These are phyloP conservation scores for Coregonus clupeaformis DNA, from an alignment of 2,113 vertebrate species.

Conservation along the genomic window DNA sequence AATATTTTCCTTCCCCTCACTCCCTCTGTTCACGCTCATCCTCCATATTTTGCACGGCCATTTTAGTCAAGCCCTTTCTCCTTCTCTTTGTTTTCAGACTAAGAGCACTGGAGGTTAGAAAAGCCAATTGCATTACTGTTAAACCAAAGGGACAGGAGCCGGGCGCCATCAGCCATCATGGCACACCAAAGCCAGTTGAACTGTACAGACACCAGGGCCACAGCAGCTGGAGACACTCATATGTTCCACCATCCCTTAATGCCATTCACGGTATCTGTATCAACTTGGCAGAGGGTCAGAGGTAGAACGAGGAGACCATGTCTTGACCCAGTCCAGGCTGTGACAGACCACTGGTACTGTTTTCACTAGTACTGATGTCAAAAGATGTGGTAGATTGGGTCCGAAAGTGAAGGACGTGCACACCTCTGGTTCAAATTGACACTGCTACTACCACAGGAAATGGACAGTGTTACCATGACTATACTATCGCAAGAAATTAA, in stretches of 20 bases:
- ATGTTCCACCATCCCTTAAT: too few species aligned
- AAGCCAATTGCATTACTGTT: neutral
- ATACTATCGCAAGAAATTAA: neutral
- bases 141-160: neutral
- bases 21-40: too few species aligned
- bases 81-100: slow-evolving; percentile 37
- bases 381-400: neutral
- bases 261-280: neutral
- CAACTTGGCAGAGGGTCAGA: neutral
- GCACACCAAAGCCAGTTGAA: neutral
- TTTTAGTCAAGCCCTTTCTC: neutral
- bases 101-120: slow-evolving; percentile 49
- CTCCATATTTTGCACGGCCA: too few species aligned
- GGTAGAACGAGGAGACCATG: too few species aligned
- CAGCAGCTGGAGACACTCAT: neutral
- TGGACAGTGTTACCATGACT: neutral
- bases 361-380: neutral
- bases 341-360: too few species aligned
- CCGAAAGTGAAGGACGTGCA: neutral
- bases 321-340: neutral
- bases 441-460: neutral
- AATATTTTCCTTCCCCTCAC: too few species aligned
- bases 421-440: neutral
- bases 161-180: neutral
- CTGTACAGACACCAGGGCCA: neutral